These are phyloP conservation scores for Rattus rattus DNA, from an alignment of 2,113 vertebrate species.

Conservation along the genomic window DNA sequence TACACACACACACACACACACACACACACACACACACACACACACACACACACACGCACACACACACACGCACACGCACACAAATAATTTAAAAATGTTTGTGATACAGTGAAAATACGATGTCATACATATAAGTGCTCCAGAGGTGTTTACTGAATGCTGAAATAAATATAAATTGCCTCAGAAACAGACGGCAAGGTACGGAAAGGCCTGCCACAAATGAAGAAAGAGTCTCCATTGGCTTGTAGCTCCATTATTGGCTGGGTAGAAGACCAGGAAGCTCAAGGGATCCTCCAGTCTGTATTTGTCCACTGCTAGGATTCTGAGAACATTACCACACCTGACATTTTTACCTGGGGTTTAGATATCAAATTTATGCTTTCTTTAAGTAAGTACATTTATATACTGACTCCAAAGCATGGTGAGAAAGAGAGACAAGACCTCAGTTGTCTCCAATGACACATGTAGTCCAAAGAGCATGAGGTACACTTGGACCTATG, in stretches of 20 bases:
- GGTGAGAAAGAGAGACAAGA: slow-evolving; percentile 3
- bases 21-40: neutral
- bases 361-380: neutral
- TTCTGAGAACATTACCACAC: neutral
- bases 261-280: neutral
- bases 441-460: neutral
- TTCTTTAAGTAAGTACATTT: neutral
- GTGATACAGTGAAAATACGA: neutral
- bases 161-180: neutral
- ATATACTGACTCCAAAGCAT: neutral
- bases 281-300: neutral
- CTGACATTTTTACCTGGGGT: neutral
- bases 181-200: neutral
- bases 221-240: neutral
- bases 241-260: neutral
- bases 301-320: neutral
- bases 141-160: neutral
- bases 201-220: neutral
- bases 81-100: neutral
- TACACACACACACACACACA: neutral
- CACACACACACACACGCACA: neutral
- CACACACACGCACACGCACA: neutral
- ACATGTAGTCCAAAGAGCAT: neutral
- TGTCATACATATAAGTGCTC: neutral
- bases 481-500: neutral